Percentiles rank a stretch among this genome's conserved stretches.
Evolutionary conservation across 1,140 invertebrate genomes (phyloP).

Genomic region (Drosophila jambulina): DNA sequence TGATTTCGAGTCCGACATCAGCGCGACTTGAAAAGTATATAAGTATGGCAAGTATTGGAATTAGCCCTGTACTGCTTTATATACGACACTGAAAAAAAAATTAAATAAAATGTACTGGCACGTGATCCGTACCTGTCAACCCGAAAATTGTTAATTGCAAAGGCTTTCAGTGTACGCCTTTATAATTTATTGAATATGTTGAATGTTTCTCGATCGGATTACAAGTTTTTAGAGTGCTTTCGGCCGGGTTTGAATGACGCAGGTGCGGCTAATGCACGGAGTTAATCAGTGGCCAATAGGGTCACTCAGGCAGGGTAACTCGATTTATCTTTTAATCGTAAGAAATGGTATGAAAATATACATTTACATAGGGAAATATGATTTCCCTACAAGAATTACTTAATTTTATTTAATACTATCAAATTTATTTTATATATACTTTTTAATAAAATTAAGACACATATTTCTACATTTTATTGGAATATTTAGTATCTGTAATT

Average conservation of each 20-base stretch:
- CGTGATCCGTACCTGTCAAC: constrained; percentile 26
- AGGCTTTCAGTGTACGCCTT: constrained; percentile 16
- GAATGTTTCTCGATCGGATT: constrained; percentile 29
- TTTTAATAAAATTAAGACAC: background rate
- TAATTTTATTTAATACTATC: too few relatives aligned
- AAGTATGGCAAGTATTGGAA: constrained; percentile 1
- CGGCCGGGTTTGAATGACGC: constrained; percentile 6
- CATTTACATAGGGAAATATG: background rate
- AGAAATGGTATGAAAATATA: background rate
- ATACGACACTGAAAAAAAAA: constrained; percentile 6
- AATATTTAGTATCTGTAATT: background rate
- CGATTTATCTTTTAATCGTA: background rate
- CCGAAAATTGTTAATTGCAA: constrained; percentile 11
- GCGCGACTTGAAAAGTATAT: background rate
- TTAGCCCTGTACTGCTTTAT: constrained; percentile 7
- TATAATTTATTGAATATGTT: constrained; percentile 25
- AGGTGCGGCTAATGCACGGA: constrained; percentile 27
- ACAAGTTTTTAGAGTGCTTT: constrained; percentile 26
- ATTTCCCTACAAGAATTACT: too few relatives aligned
- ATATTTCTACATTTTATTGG: background rate
- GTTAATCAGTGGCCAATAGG: constrained; percentile 33
- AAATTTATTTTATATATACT: too few relatives aligned
- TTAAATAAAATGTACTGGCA: background rate
- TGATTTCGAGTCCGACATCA: constrained; percentile 2
- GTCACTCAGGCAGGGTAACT: background rate